Base-by-base conservation (phyloP, 2,113 vertebrate species). In the Amblyopsis rosae region DNA sequence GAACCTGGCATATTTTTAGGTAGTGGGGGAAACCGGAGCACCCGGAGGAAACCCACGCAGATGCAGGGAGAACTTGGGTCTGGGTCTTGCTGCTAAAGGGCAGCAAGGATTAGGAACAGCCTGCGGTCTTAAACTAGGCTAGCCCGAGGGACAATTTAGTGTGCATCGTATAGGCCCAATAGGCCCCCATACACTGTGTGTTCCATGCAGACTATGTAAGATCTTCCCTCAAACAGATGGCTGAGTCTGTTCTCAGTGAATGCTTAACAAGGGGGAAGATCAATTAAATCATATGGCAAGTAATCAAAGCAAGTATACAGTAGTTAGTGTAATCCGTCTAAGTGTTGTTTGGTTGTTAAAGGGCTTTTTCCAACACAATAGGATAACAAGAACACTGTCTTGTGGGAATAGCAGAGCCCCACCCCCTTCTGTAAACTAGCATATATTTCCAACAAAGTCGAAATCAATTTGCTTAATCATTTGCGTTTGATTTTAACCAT, bases 211-310 rank as follows among this genome's bases (percentile, higher is more conserved):
- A 82, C 80, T 67, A 66, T 62, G 12, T 60, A 67, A 16, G 3
- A 41, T 74, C 84, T 83, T 79, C 78, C 72, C 69, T 69, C 67
- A 66, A 54, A 83, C 89, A 91, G 90, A 90, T 92, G 88, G 90
- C 67, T 19, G 4, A 15, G 65, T 65, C 46, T 65, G 35, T 69
- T 81, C 67, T 67, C 71, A 75, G 78, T 85, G 83, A 90, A 87
- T 76, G 70, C 81, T 87, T 82, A 81, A 83, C 77, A 71, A 77
- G 77, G 77, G 69, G 67, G 78, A 57, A 59, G 61, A 75, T 80
- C 72, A 85, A 88, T 89, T 81, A 76, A 89, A 88, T 88, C 82
- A 85, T 66, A 81, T 83, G 83, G 76, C 74, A 75, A 81, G 75
- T 72, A 53, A 83, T 87, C 80, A 79, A 76, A 26, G 26, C 26